Base-by-base conservation (phyloP, 2,888 invertebrate species). In the Candidula unifasciata region DNA sequence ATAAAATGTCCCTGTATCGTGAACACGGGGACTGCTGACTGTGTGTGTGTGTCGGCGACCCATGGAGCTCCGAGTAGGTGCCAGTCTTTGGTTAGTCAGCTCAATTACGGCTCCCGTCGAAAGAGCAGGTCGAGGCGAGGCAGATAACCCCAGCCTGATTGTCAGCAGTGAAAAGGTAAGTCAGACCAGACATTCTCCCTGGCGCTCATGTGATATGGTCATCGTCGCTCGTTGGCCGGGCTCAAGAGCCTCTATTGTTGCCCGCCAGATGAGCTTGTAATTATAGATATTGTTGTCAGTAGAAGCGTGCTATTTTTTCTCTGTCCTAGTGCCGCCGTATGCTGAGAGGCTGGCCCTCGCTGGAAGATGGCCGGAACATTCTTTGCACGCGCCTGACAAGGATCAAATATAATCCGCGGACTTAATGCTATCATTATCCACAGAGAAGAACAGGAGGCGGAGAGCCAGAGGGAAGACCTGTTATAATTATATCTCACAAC, bases 281-380 rank as follows among this genome's bases (percentile, higher is more conserved):
- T 82, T 82, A 82, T 82, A 82, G 82, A 82, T 82, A 82, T 82
- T 82, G 82, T 82, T 82, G 82, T 60, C 82, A 82, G 74, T 35
- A 24, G 74, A 71, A 52, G 44, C 64, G 24, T n/a, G 64, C 30
- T 60, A n/a, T 3, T 74, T 44, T 30, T 44, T 35, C n/a, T 57
- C 16, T 27, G 37, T 24, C 5, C 73, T 60, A 71, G 52, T 80
- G 82, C 64, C 73, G 64, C 82, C 82, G 73, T 82, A 73, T 74
- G 73, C 74, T 64, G 54, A 27, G 33, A 8, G 60, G 37, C 2
- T 35, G 54, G 35, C 35, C 78, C 35, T 60, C n/a, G 2, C 78
- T 1, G 60, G 35, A 64, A 64, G 60, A 78, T 21, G 64, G 44
- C 35, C 37, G 35, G 60, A 30, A 80, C 80, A 71, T 80, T 57